Conservation (phyloP, 64 coral and sea anemone genomes). For the Stichodactyla mertensii region DNA sequence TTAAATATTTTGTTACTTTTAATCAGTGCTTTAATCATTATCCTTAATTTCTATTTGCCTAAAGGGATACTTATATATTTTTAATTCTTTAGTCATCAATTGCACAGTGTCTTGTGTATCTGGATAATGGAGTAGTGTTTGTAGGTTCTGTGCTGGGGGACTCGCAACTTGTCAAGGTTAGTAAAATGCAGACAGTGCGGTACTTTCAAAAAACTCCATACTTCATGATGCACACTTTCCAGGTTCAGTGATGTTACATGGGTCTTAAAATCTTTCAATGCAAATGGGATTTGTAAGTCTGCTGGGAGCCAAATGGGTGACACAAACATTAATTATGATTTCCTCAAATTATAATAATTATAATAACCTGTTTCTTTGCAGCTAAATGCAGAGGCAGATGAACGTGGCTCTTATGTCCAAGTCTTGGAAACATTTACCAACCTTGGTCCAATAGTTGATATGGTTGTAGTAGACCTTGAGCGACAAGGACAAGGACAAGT, state of each 20-base stretch:
- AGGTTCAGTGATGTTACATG: too few species aligned
- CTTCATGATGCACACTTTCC: too few species aligned
- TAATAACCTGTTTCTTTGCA: slow-evolving; percentile 5
- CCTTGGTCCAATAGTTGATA: slow-evolving; percentile 93
- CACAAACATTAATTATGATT: too few species aligned
- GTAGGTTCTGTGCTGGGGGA: slow-evolving; percentile 88
- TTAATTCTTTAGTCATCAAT: slow-evolving; percentile 52
- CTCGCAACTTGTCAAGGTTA: slow-evolving; percentile 95
- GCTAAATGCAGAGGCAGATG: slow-evolving; percentile 87
- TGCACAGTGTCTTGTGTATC: slow-evolving; percentile 86
- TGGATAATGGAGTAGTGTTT: slow-evolving; percentile 97
- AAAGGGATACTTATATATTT: too few species aligned
- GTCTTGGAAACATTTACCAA: slow-evolving; percentile 96
- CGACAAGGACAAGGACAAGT: slow-evolving; percentile 97
- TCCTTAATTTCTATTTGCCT: too few species aligned
- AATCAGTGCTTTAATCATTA: too few species aligned
- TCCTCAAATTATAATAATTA: too few species aligned
- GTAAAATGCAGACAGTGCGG: neutral
- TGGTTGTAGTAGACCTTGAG: slow-evolving; percentile 96
- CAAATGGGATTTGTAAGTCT: too few species aligned
- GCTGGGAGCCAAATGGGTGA: too few species aligned
- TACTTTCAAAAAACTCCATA: too few species aligned
- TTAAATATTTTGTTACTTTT: too few species aligned
- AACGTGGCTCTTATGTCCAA: slow-evolving; percentile 77
- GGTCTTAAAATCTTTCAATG: too few species aligned